These are phyloP conservation scores for Pedicia rivosa DNA, from an alignment of 2,888 invertebrate genomes.

Conservation along the genomic window DNA sequence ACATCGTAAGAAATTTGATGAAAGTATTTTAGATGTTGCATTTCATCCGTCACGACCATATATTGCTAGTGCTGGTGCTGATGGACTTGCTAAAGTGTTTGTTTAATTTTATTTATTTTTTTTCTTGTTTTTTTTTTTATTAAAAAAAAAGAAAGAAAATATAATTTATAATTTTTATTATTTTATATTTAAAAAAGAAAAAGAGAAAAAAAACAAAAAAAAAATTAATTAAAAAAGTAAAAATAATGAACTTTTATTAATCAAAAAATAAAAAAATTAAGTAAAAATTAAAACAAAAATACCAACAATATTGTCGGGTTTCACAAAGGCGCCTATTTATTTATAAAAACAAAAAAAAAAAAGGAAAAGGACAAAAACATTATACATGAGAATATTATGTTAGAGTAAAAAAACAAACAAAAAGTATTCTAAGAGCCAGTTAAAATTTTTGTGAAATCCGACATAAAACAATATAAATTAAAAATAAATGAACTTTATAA, in stretches of 20 bases:
- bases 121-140: slow-evolving; percentile 1
- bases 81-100: slow-evolving; percentile 97
- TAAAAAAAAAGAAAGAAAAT: slow-evolving; percentile 2
- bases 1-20: slow-evolving; percentile 98
- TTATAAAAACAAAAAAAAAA: no score
- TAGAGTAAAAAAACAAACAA: no score
- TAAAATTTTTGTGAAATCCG: no score
- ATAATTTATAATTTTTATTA: slow-evolving; percentile 5
- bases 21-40: slow-evolving; percentile 96
- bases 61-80: slow-evolving; percentile 98
- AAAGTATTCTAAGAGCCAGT: no score
- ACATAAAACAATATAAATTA: no score
- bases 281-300: not conserved
- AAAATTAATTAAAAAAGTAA: slow-evolving; percentile 2
- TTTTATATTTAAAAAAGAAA: slow-evolving; percentile 5
- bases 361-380: no score
- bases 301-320: no score
- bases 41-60: slow-evolving; percentile 98
- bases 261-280: not conserved
- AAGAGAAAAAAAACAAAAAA: slow-evolving; percentile 1
- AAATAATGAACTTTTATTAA: not conserved
- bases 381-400: no score
- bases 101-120: slow-evolving; percentile 36
- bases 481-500: no score
- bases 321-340: no score